phyloP scores from a whole-genome alignment of 2,888 invertebrate genomes.

The Cephus nigrinus region DNA sequence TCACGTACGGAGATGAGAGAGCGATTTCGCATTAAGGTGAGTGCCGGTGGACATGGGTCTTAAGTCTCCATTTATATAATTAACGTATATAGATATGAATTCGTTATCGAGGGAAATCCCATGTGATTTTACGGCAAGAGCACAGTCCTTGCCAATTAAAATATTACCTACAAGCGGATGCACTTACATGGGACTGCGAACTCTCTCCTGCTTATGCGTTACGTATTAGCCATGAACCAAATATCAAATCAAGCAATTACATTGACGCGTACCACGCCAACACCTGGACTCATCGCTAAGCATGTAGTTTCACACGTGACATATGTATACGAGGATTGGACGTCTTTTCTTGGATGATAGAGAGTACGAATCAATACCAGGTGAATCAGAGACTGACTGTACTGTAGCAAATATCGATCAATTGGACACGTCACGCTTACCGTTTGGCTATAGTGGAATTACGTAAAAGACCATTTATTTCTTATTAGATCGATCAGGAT shows the following conservation, averaged over 20 bases:
- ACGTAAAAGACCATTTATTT: neutral
- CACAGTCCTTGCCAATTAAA: constrained; percentile 8
- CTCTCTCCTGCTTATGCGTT: constrained; percentile 7
- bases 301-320: neutral
- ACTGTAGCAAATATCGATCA: neutral
- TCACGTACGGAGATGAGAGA: constrained; percentile 78
- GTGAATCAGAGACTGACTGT: too few relatives aligned
- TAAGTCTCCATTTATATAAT: neutral
- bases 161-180: constrained; percentile 11
- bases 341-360: neutral
- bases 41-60: constrained; percentile 37
- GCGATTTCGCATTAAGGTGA: constrained; percentile 78
- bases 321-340: neutral
- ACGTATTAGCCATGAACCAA: constrained; percentile 17
- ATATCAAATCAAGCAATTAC: constrained; percentile 10
- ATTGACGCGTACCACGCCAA: neutral
- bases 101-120: neutral
- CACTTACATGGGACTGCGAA: neutral
- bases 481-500: neutral
- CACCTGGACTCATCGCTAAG: neutral
- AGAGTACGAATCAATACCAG: too few relatives aligned
- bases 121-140: neutral
- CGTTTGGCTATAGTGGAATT: neutral
- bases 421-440: neutral
- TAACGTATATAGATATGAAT: neutral